A percentile compares a stretch with the other conserved stretches of the same genome.
Evolutionary conservation across 2,797 vertebrate genomes (phyloP).

Genomic region (Cuniculus paca): DNA sequence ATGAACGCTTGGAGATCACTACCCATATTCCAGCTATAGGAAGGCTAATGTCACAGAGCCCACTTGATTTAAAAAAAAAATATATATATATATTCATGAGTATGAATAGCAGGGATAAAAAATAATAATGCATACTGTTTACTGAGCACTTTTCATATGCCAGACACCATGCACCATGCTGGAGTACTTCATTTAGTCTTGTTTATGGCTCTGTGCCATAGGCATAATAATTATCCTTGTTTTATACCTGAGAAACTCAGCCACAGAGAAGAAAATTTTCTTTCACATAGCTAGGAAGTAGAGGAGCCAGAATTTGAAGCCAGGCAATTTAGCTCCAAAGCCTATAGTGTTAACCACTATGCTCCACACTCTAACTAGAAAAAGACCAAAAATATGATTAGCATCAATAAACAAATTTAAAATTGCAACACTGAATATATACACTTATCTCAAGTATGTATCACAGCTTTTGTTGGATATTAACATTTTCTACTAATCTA

Average conservation of each 20-base stretch:
- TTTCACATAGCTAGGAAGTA: constrained; percentile 32
- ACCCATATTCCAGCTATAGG: not conserved
- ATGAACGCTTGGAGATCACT: not conserved
- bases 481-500: not conserved
- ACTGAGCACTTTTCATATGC: not conserved
- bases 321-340: constrained; percentile 2
- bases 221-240: constrained; percentile 15
- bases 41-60: constrained; percentile 9
- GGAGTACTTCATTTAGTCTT: constrained; percentile 28
- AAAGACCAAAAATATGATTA: constrained; percentile 25
- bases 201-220: not conserved
- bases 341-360: not conserved
- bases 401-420: constrained; percentile 42
- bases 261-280: not conserved
- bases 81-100: not conserved
- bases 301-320: constrained; percentile 47
- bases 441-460: constrained; percentile 4
- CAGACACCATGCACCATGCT: not conserved
- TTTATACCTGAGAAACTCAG: constrained; percentile 19
- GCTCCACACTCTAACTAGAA: not conserved
- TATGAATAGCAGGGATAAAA: not conserved
- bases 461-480: constrained; percentile 12
- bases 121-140: constrained; percentile 22
- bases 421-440: constrained; percentile 1
- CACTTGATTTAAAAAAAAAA: too few species aligned